These are phyloP conservation scores for Loripinus fragilis DNA, from an alignment of 2,888 invertebrate genomes.

Conservation along the genomic window DNA sequence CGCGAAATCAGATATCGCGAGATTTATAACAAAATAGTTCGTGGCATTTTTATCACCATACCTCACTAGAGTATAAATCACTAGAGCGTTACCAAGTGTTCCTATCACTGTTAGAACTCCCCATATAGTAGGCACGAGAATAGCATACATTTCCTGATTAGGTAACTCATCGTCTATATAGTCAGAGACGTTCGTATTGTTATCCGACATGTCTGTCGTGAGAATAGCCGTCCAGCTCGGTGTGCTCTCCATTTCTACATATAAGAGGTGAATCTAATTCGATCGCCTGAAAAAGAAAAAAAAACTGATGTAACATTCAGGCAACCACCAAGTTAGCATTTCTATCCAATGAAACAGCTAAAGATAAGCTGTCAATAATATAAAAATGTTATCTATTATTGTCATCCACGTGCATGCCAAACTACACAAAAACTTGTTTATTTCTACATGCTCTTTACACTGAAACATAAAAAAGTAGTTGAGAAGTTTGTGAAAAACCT, in stretches of 20 bases:
- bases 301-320: no score
- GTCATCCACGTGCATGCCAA: no score
- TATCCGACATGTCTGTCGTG: neutral
- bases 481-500: no score
- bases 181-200: neutral
- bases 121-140: slow-evolving; percentile 73
- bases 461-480: no score
- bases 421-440: no score
- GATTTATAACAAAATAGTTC: slow-evolving; percentile 78
- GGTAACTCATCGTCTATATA: slow-evolving; percentile 1
- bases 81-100: slow-evolving; percentile 75
- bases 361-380: no score
- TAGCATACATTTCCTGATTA: slow-evolving; percentile 29
- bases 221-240: neutral
- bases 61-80: slow-evolving; percentile 76
- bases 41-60: slow-evolving; percentile 78
- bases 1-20: slow-evolving; percentile 79
- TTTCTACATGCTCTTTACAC: no score
- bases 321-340: no score
- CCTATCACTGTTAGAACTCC: slow-evolving; percentile 71
- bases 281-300: no score
- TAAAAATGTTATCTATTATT: no score
- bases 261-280: no score
- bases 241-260: neutral
- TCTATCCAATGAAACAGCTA: no score